phyloP scores from a whole-genome alignment of 1,140 invertebrate species.

The Anadara kagoshimensis region DNA sequence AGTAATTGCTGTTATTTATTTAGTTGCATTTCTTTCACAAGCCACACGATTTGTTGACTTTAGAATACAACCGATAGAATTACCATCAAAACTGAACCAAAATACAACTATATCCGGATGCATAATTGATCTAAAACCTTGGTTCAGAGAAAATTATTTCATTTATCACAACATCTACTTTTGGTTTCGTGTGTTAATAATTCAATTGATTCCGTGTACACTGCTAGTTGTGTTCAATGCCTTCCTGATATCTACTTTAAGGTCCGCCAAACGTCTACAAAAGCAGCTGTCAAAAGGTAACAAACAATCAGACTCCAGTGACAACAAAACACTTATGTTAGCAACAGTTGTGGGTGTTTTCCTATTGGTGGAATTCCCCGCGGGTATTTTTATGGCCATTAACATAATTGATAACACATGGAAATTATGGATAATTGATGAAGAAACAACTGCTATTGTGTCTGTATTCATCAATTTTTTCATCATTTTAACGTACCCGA shows the following conservation, averaged over 20 bases:
- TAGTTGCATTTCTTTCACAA: conserved; percentile 86
- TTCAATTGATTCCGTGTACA: conserved; percentile 93
- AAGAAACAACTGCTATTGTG: conserved; percentile 42
- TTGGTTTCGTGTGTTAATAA: conserved; percentile 90
- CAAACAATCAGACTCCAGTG: conserved; percentile 88
- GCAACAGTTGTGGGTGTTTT: conserved; percentile 96
- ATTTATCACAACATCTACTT: conserved; percentile 82
- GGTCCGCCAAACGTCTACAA: conserved; percentile 86
- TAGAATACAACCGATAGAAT: conserved; percentile 73
- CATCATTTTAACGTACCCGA: conserved; percentile 92
- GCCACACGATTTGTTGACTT: conserved; percentile 86
- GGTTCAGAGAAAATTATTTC: conserved; percentile 79
- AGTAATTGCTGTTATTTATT: conserved; percentile 84
- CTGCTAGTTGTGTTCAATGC: conserved; percentile 92
- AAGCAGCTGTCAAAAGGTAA: conserved; percentile 89
- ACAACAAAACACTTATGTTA: conserved; percentile 95
- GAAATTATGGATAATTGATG: conserved; percentile 58
- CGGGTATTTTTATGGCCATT: conserved; percentile 84
- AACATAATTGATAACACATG: conserved; percentile 86
- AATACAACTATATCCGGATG: conserved; percentile 65
- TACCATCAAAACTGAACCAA: conserved; percentile 80
- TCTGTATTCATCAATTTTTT: conserved; percentile 86
- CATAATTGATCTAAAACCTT: conserved; percentile 29
- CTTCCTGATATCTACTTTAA: conserved; percentile 88
- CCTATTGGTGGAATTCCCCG: conserved; percentile 90